Evolutionary conservation across 2,113 vertebrate species (phyloP), one percentile per base, ranked within the genome.

Genomic region (Cyprinodon tularosa): DNA sequence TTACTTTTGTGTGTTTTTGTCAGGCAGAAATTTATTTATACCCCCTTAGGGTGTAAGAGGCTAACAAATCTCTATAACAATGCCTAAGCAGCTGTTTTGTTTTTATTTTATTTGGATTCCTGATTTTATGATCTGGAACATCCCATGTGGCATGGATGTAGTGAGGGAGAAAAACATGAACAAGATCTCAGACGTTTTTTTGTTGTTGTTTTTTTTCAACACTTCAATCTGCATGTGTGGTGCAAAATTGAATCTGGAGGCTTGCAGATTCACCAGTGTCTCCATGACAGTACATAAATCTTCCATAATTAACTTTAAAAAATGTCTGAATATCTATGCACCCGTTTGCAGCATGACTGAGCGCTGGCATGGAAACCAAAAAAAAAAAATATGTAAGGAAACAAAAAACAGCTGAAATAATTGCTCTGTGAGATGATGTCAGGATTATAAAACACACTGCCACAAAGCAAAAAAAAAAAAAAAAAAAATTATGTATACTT

Each of bases 271-370:
- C 77, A 68, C 74, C 80, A 81, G 70, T 29, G 17, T 85, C 71
- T 82, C 80, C 76, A 80, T 80, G 84, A 86, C 7, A 4, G 10
- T 63, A 73, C 81, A 86, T 83, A 80, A 74, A 86, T 91, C 78
- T 76, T 50, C 53, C 68, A 82, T 83, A 86, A 84, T 88, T 87
- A 88, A 88, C 86, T 80, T 78, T 71, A 62, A 69, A 47, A 71
- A 71, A 72, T 8, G 62, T 62, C 29, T 29, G 13, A 69, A 71
- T 76, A 77, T 57, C 17, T 73, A 60, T 76, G 71, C 71, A 72
- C 76, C 71, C 64, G 14, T 74, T 29, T 59, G 82, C 82, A 77
- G 75, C 64, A 50, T 10, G 63, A 62, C 69, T 78, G 42, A 84
- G 61, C n/a, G 76, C 80, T 70, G 65, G 50, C 40, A 22, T 20